Conservation (phyloP, 2,113 vertebrate species). For the Craseonycteris thonglongyai region DNA sequence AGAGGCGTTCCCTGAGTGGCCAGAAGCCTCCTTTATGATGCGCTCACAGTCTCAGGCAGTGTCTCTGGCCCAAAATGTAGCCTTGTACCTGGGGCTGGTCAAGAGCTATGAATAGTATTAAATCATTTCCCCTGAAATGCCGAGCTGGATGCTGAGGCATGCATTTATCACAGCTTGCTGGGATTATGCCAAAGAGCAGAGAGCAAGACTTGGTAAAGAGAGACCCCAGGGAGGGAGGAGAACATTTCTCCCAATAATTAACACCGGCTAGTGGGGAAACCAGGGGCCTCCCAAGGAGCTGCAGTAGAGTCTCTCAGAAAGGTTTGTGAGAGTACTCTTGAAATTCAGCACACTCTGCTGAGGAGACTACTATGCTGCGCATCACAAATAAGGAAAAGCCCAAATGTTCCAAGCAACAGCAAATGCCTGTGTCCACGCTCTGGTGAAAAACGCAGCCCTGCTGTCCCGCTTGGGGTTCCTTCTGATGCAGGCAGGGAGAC, state of each 20-base stretch:
- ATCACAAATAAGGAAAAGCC: not conserved
- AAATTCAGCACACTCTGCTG: not conserved
- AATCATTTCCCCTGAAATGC: not conserved
- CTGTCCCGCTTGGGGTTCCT: not conserved
- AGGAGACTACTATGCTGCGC: not conserved
- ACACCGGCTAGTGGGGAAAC: not conserved
- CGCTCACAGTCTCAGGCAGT: not conserved
- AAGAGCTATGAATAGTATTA: no score
- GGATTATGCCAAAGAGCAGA: not conserved
- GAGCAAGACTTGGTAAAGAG: not conserved
- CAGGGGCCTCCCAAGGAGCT: not conserved
- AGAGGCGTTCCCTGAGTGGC: rapidly evolving
- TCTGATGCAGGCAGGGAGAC: not conserved
- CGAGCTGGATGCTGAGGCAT: not conserved
- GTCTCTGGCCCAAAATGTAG: not conserved
- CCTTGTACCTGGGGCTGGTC: not conserved
- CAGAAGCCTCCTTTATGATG: not conserved
- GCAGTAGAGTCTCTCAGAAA: not conserved
- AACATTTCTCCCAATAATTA: not conserved
- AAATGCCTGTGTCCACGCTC: not conserved
- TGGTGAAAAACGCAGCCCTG: not conserved
- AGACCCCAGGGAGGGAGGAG: not conserved
- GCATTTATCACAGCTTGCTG: rapidly evolving
- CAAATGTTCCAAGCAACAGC: not conserved
- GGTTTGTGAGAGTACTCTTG: not conserved